Conservation (phyloP, 2,113 vertebrate species). For the Toxotes jaculatrix region DNA sequence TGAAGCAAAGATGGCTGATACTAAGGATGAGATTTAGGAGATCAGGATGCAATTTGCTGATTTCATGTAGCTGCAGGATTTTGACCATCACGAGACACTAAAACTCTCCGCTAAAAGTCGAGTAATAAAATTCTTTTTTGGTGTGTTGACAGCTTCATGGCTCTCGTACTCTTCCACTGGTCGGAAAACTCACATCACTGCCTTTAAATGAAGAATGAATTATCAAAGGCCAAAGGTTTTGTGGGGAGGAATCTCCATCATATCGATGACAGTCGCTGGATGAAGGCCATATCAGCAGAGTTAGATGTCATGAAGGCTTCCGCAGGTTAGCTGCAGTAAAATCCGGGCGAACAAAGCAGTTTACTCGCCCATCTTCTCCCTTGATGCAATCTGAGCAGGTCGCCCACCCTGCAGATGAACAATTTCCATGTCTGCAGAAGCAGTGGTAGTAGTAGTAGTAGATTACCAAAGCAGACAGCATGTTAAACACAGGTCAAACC, state of each 20-base stretch:
- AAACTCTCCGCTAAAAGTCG: neutral
- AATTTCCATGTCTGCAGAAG: conserved; percentile 44
- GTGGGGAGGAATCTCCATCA: conserved; percentile 30
- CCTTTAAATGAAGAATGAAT: conserved; percentile 27
- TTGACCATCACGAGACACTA: neutral
- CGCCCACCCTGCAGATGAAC: conserved; percentile 52
- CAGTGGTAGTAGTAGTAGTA: conserved; percentile 49
- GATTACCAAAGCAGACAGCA: conserved; percentile 73
- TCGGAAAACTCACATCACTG: conserved; percentile 11
- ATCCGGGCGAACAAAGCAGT: conserved; percentile 34
- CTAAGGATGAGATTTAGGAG: neutral
- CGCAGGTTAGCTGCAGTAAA: conserved; percentile 21
- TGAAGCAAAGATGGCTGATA: too few species aligned
- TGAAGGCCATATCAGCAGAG: conserved; percentile 38
- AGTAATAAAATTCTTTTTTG: neutral
- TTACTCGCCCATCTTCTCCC: conserved; percentile 46
- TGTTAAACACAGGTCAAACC: conserved; percentile 80
- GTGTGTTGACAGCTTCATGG: conserved; percentile 41
- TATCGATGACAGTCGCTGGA: conserved; percentile 41
- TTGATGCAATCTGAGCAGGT: conserved; percentile 47
- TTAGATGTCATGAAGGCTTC: conserved; percentile 17
- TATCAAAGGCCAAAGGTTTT: conserved; percentile 37
- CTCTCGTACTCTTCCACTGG: neutral
- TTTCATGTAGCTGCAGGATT: neutral
- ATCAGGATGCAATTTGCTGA: neutral